phyloP scores from a whole-genome alignment of 2,797 vertebrate genomes.

The Sebastes taczanowskii region DNA sequence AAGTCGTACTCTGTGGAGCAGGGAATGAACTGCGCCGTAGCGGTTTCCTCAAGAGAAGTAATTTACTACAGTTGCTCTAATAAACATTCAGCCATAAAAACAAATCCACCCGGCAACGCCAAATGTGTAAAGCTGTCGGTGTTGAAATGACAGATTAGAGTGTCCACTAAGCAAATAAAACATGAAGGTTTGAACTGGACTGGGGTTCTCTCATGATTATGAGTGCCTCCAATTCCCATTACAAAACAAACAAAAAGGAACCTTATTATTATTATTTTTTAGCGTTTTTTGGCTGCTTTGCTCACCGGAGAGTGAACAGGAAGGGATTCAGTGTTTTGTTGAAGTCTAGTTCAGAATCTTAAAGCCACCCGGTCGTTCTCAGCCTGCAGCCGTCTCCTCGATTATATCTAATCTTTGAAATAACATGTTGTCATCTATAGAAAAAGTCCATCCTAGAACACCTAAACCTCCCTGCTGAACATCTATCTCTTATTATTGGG shows the following conservation, averaged over 20 bases:
- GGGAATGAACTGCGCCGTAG: neutral
- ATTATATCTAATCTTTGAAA: constrained; percentile 38
- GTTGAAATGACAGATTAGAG: constrained; percentile 51
- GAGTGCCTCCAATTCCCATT: constrained; percentile 10
- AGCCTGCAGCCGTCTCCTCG: neutral
- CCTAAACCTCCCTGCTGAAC: neutral
- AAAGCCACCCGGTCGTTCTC: neutral
- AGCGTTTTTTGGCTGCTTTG: neutral
- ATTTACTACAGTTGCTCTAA: constrained; percentile 55
- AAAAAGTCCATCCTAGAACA: neutral
- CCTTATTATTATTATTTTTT: constrained; percentile 16
- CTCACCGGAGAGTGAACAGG: neutral
- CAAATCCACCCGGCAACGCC: constrained; percentile 22
- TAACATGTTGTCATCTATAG: neutral
- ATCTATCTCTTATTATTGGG: neutral
- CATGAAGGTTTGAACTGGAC: constrained; percentile 4
- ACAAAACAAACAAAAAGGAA: constrained; percentile 9
- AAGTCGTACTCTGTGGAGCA: neutral
- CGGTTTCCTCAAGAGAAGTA: constrained; percentile 29
- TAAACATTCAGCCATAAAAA: constrained; percentile 56
- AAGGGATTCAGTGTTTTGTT: neutral
- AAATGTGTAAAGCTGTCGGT: constrained; percentile 56
- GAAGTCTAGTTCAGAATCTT: constrained; percentile 1
- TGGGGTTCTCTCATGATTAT: neutral
- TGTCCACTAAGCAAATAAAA: constrained; percentile 45